phyloP scores from a whole-genome alignment of 2,888 invertebrate species.

The Nephrotoma appendiculata region DNA sequence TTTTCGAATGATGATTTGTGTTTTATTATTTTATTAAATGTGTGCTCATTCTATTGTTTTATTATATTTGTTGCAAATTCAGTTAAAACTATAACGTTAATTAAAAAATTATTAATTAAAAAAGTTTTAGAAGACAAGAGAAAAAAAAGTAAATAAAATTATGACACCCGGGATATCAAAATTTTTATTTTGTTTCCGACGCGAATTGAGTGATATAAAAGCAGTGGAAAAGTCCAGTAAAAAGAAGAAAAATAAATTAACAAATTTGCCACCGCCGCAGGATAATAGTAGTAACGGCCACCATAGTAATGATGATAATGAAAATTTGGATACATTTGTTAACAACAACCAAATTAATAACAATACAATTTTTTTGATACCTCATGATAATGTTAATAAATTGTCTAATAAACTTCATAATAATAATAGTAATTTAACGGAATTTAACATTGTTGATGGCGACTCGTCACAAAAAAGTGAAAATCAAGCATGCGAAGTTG shows the following conservation, averaged over 20 bases:
- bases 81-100: not conserved
- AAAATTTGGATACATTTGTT: not conserved
- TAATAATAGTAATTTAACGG: not conserved
- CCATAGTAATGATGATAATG: not conserved
- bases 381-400: not conserved
- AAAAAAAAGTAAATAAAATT: not conserved
- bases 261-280: not conserved
- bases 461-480: not conserved
- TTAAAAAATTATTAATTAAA: not conserved
- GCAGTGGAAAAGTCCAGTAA: not conserved
- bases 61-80: not conserved
- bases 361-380: not conserved
- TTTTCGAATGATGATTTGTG: not conserved
- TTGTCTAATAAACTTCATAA: not conserved
- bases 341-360: not conserved
- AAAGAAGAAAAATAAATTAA: not conserved
- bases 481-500: not conserved
- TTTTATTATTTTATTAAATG: not conserved
- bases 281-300: not conserved
- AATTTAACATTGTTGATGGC: not conserved
- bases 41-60: not conserved
- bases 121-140: not conserved
- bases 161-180: slow-evolving; percentile 15
- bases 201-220: slow-evolving; percentile 15
- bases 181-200: slow-evolving; percentile 17